phyloP scores from a whole-genome alignment of 2,888 invertebrate genomes.

The Macrostomum cliftonense region DNA sequence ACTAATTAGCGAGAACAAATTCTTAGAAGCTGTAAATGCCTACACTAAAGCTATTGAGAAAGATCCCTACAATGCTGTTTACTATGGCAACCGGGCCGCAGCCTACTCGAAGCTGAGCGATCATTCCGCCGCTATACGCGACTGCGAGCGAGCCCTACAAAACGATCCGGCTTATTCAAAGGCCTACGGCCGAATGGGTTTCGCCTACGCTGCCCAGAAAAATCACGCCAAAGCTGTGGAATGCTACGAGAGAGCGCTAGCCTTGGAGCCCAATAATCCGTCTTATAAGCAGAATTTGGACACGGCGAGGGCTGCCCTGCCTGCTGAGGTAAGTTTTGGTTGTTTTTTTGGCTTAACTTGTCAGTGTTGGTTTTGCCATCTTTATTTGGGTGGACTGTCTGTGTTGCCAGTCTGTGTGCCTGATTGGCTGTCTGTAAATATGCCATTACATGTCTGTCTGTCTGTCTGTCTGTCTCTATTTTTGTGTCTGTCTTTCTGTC shows the following conservation, averaged over 20 bases:
- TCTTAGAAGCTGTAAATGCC: conserved; percentile 55
- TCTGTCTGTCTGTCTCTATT: too few species aligned
- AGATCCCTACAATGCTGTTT: conserved; percentile 72
- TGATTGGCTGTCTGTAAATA: too few species aligned
- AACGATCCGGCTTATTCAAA: conserved; percentile 80
- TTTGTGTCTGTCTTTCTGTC: too few species aligned
- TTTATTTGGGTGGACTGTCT: too few species aligned
- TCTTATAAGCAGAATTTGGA: conserved; percentile 68
- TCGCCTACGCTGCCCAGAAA: conserved; percentile 65
- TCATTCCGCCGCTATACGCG: conserved; percentile 62
- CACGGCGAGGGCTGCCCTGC: conserved; percentile 52
- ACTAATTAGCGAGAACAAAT: conserved; percentile 63
- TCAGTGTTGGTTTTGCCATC: too few species aligned
- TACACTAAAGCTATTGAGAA: conserved; percentile 73
- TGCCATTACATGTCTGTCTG: too few species aligned
- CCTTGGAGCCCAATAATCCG: conserved; percentile 75
- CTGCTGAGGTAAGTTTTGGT: too few species aligned
- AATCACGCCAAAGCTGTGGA: conserved; percentile 62
- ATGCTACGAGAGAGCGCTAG: conserved; percentile 66
- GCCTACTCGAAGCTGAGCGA: conserved; percentile 72
- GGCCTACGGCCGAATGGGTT: conserved; percentile 73
- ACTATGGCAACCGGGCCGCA: conserved; percentile 89
- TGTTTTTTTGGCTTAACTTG: too few species aligned
- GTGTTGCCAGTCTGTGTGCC: too few species aligned
- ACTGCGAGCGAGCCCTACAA: conserved; percentile 68